Base-by-base conservation (phyloP, 2,888 invertebrate species). In the Timema cristinae region DNA sequence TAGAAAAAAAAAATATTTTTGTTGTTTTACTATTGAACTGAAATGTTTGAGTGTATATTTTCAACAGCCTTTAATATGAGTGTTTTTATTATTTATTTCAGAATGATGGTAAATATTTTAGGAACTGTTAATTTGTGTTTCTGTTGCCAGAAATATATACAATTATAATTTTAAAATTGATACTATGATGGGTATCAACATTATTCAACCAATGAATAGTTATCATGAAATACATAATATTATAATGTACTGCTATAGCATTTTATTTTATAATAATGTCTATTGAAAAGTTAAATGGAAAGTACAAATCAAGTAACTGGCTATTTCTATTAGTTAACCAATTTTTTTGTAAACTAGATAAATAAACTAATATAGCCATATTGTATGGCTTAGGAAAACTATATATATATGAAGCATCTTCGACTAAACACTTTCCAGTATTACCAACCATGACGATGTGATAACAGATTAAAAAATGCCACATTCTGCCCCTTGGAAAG, bases 401-500 rank as follows among this genome's bases (percentile, higher is more conserved):
- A 16, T 61, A 47, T 61, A 47, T 61, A 7, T 5, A 61, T 13
- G 10, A 7, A n/a, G 32, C 48, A 68, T 50, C 63, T 69, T 51
- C 67, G 59, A 66, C 67, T 67, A 69, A 71, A 67, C 73, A 72
- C 69, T 67, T 66, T 72, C 52, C 74, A 75, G 71, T 73, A 72
- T 74, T 71, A 71, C 69, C 74, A 50, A 67, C 59, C 72, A 68
- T 50, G 32, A 66, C 66, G 69, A 66, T 70, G 63, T 71, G 70
- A 68, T 54, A 67, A 71, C 51, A 32, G 32, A 32, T 67, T 16
- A 68, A 68, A 66, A 16, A 67, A 69, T 69, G 71, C 71, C 54
- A 69, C 71, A 71, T 73, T 74, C 54, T 68, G 56, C 70, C 69
- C 70, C 56, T 52, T 69, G 73, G 73, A 72, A 73, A 73, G 72